These are phyloP conservation scores for Terebella lapidaria DNA, from an alignment of 2,888 invertebrate species.

Conservation along the genomic window DNA sequence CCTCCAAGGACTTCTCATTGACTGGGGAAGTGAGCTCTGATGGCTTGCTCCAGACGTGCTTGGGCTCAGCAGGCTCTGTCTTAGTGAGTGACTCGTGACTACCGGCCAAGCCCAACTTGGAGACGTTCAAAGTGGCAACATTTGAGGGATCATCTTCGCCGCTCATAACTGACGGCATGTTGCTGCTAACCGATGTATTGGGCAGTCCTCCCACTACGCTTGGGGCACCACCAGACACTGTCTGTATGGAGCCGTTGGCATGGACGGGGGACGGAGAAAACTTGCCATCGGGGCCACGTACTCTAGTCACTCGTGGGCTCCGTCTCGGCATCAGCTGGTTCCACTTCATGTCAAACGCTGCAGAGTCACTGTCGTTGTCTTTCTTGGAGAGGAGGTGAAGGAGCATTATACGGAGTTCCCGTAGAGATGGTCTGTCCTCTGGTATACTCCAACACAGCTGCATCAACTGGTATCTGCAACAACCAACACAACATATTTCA, in stretches of 20 bases:
- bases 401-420: conserved; percentile 58
- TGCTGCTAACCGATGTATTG: not conserved
- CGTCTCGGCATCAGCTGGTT: conserved; percentile 50
- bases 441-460: conserved; percentile 65
- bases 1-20: conserved; percentile 25
- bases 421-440: conserved; percentile 54
- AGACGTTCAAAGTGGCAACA: not conserved
- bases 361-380: conserved; percentile 50
- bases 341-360: conserved; percentile 69
- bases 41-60: not conserved
- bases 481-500: no score
- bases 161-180: not conserved
- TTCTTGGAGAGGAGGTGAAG: conserved; percentile 49
- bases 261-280: not conserved
- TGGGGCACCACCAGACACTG: not conserved
- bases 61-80: not conserved
- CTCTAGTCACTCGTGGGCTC: not conserved
- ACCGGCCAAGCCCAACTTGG: conserved; percentile 14
- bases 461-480: conserved; percentile 61
- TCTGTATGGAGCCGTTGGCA: conserved; percentile 3
- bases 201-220: not conserved
- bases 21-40: conserved; percentile 12
- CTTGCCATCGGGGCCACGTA: not conserved
- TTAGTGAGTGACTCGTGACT: conserved; percentile 12
- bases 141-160: not conserved